These are phyloP conservation scores for Indicator maculatus DNA, from an alignment of 2,113 vertebrate species.

Conservation along the genomic window DNA sequence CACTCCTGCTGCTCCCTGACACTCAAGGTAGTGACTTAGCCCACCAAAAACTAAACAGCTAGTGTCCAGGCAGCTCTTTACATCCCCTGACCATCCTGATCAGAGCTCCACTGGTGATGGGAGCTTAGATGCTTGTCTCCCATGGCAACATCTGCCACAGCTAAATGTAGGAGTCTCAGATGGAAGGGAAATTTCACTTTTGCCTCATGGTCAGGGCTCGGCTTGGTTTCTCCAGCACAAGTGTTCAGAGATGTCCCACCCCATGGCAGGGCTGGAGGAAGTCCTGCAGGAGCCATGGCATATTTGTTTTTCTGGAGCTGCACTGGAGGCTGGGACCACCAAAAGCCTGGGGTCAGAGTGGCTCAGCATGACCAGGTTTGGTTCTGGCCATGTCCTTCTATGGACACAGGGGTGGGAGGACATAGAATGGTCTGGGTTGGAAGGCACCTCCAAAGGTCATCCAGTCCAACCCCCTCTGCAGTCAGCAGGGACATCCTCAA, in stretches of 20 bases:
- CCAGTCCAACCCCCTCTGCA: too few species aligned
- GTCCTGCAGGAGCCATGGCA: background rate
- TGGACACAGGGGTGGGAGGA: too few species aligned
- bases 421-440: too few species aligned
- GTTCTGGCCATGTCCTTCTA: background rate
- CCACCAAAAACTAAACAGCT: background rate
- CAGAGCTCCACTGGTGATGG: background rate
- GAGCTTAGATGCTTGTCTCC: slow-evolving; percentile 3
- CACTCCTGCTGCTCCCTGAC: background rate
- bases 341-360: background rate
- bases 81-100: background rate
- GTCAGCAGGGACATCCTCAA: too few species aligned
- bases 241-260: background rate
- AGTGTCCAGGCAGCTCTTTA: background rate
- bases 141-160: slow-evolving; percentile 41
- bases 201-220: background rate
- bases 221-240: background rate
- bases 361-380: background rate
- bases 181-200: background rate
- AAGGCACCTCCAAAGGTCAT: too few species aligned
- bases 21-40: background rate
- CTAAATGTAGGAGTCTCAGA: slow-evolving; percentile 1
- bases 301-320: background rate
- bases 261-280: background rate
- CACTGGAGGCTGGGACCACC: background rate